Percentiles rank a stretch among this genome's conserved stretches.
Evolutionary conservation across 2,888 invertebrate genomes (phyloP).

Genomic region (Cheilosia variabilis): DNA sequence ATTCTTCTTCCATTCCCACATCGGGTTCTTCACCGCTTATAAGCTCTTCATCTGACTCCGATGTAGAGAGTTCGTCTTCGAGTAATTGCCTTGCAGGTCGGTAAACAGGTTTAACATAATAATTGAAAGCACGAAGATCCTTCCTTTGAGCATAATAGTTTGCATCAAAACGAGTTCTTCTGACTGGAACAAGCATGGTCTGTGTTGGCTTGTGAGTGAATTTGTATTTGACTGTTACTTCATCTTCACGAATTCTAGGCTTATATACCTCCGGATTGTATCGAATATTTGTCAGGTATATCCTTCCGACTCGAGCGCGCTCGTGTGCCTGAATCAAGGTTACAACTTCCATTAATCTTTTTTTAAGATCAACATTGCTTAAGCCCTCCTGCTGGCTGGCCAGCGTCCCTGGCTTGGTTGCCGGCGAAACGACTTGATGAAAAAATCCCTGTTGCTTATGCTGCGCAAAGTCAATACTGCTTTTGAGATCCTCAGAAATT

Average conservation of each 20-base stretch:
- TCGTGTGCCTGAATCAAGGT: conserved; percentile 84
- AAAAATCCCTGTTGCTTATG: background rate
- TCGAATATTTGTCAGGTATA: conserved; percentile 73
- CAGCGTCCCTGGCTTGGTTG: conserved; percentile 32
- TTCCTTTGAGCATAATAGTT: conserved; percentile 77
- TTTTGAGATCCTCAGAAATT: background rate
- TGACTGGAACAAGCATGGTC: conserved; percentile 80
- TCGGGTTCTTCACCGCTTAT: background rate
- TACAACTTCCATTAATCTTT: conserved; percentile 78
- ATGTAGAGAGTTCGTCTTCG: conserved; percentile 22
- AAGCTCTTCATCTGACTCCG: conserved; percentile 7
- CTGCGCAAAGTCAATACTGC: background rate
- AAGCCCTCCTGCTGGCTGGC: conserved; percentile 20
- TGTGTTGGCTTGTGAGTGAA: conserved; percentile 80
- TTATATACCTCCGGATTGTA: conserved; percentile 68
- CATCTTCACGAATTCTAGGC: conserved; percentile 48
- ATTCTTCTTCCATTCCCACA: conserved; percentile 15
- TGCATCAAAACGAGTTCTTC: conserved; percentile 79
- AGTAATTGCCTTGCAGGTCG: background rate
- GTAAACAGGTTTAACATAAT: conserved; percentile 55
- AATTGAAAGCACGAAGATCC: conserved; percentile 44
- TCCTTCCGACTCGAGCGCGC: conserved; percentile 81
- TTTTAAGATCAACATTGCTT: conserved; percentile 63
- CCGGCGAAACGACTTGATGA: background rate
- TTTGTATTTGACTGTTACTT: conserved; percentile 77